Percentiles rank a stretch among this genome's conserved stretches.
Evolutionary conservation across 1,140 invertebrate genomes (phyloP).

Genomic region (Papilio xuthus): DNA sequence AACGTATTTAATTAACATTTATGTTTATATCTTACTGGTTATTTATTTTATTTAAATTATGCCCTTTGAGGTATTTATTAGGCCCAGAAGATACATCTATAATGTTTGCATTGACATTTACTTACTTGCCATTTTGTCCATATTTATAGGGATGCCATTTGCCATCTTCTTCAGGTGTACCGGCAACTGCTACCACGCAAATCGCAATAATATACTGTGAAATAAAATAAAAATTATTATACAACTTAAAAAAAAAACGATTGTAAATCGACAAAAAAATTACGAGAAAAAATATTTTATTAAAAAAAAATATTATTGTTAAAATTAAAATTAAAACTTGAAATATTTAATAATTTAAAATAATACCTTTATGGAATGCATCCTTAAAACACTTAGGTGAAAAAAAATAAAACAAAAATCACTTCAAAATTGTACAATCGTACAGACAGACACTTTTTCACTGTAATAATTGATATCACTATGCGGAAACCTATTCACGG

Average conservation of each 20-base stretch:
- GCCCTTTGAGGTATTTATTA: conserved; percentile 2
- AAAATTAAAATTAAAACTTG: conserved; percentile 15
- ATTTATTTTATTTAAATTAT: conserved; percentile 26
- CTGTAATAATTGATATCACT: conserved; percentile 62
- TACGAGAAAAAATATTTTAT: conserved; percentile 5
- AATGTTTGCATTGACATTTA: conserved; percentile 57
- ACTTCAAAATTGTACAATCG: conserved; percentile 62
- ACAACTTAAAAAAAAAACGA: neutral
- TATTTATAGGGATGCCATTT: conserved; percentile 74
- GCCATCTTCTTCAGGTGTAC: conserved; percentile 65
- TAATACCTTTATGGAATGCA: conserved; percentile 64
- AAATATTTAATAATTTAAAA: conserved; percentile 19
- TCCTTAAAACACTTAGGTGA: conserved; percentile 58
- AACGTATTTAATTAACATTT: neutral
- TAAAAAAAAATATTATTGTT: neutral
- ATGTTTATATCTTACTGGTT: neutral
- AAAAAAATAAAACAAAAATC: conserved; percentile 48
- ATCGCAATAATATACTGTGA: conserved; percentile 66
- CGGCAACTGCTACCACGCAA: conserved; percentile 62
- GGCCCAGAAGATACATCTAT: neutral
- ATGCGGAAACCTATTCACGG: conserved; percentile 70
- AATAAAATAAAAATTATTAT: conserved; percentile 37
- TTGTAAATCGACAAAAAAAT: conserved; percentile 22
- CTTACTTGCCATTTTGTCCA: conserved; percentile 75
- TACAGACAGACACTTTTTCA: conserved; percentile 63